Evolutionary conservation across 2,888 invertebrate species (phyloP), one percentile per base, ranked within the genome.

Genomic region (Chrysodeixis includens): DNA sequence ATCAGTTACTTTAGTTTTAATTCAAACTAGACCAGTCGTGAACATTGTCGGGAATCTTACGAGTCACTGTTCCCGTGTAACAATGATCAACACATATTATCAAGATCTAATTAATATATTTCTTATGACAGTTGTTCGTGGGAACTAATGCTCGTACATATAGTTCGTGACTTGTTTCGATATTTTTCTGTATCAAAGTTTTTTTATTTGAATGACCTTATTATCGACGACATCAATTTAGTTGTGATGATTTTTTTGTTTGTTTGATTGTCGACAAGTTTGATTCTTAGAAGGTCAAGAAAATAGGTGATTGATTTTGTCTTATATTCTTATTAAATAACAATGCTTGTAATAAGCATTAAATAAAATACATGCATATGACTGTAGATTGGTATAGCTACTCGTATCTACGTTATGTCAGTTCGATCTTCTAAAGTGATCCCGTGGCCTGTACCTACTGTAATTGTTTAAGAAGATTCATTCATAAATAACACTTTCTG

Each of bases 61-160:
- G 9, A 20, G 46, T 20, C 46, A 49, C 20, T 49, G 20, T 20
- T 49, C 10, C 46, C 20, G 18, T 49, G 46, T 49, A 49, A 49
- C 46, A 49, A 49, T 49, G 70, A 61, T 35, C 46, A 56, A 40
- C 46, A 61, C 46, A 49, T 49, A 49, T 49, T 57, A 79, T 78
- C 71, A 64, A 79, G 74, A 78, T 79, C 74, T 71, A 70, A 81
- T 80, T 81, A 81, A 63, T 76, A 72, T 72, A 76, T 76, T 80
- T 81, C 79, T 78, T 80, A 70, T 81, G 58, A 66, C 70, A 69
- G 64, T 32, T 63, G 65, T 57, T 56, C 79, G 79, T 80, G 79
- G 71, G 79, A 80, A 79, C 65, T n/a, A 54, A 54, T 20, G 40
- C 52, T 22, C 52, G 26, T 59, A 59, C 56, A 79, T 71, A 63